Percentiles rank a stretch among this genome's conserved stretches.
These are phyloP conservation scores for Centroberyx gerrardi DNA, from an alignment of 2,797 vertebrate species.

Conservation along the genomic window DNA sequence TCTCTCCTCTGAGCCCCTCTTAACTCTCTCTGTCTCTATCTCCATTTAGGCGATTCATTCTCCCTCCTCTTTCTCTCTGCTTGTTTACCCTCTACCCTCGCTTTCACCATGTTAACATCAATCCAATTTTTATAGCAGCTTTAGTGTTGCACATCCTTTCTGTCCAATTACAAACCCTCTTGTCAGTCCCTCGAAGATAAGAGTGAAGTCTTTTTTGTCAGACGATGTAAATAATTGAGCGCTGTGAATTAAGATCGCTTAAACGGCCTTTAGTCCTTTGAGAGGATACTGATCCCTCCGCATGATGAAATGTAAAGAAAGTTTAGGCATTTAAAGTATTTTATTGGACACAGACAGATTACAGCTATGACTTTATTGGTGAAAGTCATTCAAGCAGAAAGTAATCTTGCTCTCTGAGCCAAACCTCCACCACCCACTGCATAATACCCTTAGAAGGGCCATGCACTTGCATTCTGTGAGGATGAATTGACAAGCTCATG, in stretches of 20 bases:
- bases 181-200: neutral
- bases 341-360: neutral
- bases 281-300: neutral
- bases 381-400: slow-evolving; percentile 2
- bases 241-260: neutral
- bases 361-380: neutral
- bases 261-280: neutral
- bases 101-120: neutral
- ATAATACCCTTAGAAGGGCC: neutral
- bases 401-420: neutral
- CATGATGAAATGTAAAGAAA: slow-evolving; percentile 11
- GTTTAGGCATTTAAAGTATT: neutral
- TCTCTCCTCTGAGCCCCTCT: neutral
- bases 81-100: neutral
- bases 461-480: neutral
- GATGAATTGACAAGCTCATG: neutral
- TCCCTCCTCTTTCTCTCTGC: neutral
- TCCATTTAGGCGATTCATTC: neutral
- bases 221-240: neutral
- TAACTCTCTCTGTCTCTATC: neutral
- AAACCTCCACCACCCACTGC: neutral
- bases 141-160: neutral
- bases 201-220: neutral
- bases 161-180: neutral
- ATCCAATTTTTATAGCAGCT: neutral